phyloP scores from a whole-genome alignment of 1,140 invertebrate genomes.

The Eupeodes corollae region DNA sequence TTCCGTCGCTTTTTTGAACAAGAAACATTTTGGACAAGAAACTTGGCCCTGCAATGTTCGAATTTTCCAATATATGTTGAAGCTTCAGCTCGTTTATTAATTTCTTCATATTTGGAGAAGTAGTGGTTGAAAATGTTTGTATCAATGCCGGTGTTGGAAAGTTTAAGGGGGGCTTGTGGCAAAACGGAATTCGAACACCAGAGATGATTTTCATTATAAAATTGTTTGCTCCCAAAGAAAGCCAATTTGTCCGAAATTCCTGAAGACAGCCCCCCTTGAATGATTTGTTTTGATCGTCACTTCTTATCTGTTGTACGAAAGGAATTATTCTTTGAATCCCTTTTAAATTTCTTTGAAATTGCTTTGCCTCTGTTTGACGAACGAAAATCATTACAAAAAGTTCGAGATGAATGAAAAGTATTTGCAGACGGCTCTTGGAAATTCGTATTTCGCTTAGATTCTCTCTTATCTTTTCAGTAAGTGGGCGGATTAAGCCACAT shows the following conservation, averaged over 20 bases:
- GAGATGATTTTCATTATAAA: slow-evolving; percentile 16
- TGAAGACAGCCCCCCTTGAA: slow-evolving; percentile 15
- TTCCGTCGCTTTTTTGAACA: not conserved
- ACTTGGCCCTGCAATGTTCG: slow-evolving; percentile 5
- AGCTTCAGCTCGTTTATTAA: slow-evolving; percentile 11
- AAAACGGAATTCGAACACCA: slow-evolving; percentile 18
- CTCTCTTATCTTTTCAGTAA: too few relatives aligned
- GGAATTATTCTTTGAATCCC: slow-evolving; percentile 4
- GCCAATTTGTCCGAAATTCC: slow-evolving; percentile 12
- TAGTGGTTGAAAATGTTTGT: slow-evolving; percentile 10
- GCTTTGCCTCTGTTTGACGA: too few relatives aligned
- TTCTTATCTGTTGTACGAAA: slow-evolving; percentile 4
- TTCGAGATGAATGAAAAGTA: too few relatives aligned
- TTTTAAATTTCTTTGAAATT: too few relatives aligned
- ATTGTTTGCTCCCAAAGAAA: slow-evolving; percentile 8
- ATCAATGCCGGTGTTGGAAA: slow-evolving; percentile 7
- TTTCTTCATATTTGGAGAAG: slow-evolving; percentile 12
- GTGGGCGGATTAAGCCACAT: too few relatives aligned
- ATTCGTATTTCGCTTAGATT: too few relatives aligned
- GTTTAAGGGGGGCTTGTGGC: slow-evolving; percentile 13
- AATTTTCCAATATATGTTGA: slow-evolving; percentile 11
- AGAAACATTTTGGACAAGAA: slow-evolving; percentile 31
- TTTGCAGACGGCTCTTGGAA: too few relatives aligned
- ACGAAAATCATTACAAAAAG: too few relatives aligned
- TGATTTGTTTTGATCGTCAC: not conserved